Base-by-base conservation (phyloP, 2,113 vertebrate genomes). In the Gobio gobio region DNA sequence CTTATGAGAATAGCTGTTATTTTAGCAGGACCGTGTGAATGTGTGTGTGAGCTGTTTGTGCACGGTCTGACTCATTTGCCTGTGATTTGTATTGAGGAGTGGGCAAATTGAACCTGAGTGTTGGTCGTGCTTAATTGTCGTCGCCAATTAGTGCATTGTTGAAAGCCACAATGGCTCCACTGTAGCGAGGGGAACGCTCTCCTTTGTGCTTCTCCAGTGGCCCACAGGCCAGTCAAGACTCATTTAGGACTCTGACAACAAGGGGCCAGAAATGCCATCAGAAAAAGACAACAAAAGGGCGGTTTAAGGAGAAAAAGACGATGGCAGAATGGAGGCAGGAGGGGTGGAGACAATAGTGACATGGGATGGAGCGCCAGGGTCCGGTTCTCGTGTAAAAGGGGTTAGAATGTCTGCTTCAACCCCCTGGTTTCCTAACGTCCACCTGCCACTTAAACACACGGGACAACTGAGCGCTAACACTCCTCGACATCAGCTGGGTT, bases 61-160 rank as follows among this genome's bases (percentile, higher is more conserved):
- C 13, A 77, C 78, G 77, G 83, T 80, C 90, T 63, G 85, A 10
- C 88, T 87, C 86, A 83, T 91, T 90, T 90, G 89, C 84, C 83
- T 86, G 90, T 89, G 89, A 93, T 94, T 94, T 89, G 91, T 84
- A 85, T 90, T 87, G 92, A 91, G 87, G 77, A 89, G 93, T 91
- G 85, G 90, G 54, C 93, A 91, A 96, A 95, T 96, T 95, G 94
- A 95, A 95, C 94, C 93, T 95, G 95, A 93, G 94, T 90, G 91
- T 83, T 68, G 92, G 92, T 93, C 94, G 93, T 88, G 94, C 94
- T 94, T 95, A 91, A 96, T 97, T 97, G 97, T 98, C 97, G 93
- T 93, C 89, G 88, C 96, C 97, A 98, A 99, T 99, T 98, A 99
- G 97, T 94, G 95, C 95, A 95, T 97, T 96, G 95, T 97, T 92